These are phyloP conservation scores for Tautogolabrus adspersus DNA, from an alignment of 2,113 vertebrate species.

Conservation along the genomic window DNA sequence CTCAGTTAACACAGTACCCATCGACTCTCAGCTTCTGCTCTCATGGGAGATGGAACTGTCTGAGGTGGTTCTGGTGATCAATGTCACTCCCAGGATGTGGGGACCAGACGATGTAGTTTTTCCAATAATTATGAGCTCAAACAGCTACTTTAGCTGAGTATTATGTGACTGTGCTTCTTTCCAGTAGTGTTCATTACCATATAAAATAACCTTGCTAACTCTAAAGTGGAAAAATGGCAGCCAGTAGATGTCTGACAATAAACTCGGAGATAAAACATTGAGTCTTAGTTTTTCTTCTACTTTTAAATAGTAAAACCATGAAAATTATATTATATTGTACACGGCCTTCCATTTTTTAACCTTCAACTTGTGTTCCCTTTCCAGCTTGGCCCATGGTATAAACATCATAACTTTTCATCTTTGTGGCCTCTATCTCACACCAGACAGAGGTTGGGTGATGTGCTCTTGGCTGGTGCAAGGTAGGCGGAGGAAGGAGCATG, in stretches of 20 bases:
- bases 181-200: not conserved
- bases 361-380: constrained; percentile 8
- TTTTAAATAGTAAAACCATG: not conserved
- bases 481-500: constrained; percentile 13
- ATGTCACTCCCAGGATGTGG: not conserved
- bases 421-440: constrained; percentile 50
- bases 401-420: constrained; percentile 25
- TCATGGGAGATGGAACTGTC: constrained; percentile 22
- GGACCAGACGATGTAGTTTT: not conserved
- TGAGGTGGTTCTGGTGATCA: constrained; percentile 4
- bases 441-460: constrained; percentile 50
- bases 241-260: not conserved
- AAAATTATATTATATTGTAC: not conserved
- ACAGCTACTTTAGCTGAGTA: not conserved
- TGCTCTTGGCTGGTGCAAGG: constrained; percentile 37
- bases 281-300: not conserved
- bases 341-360: not conserved
- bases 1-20: constrained; percentile 62
- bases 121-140: constrained; percentile 23
- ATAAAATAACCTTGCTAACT: not conserved
- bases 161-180: not conserved
- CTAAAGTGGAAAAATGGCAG: not conserved
- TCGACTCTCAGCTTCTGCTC: constrained; percentile 31
- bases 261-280: not conserved
- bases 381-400: constrained; percentile 59